Conservation (phyloP, 37 sponge, comb jelly and placozoan species). For the Cladorhizidae sp. region DNA sequence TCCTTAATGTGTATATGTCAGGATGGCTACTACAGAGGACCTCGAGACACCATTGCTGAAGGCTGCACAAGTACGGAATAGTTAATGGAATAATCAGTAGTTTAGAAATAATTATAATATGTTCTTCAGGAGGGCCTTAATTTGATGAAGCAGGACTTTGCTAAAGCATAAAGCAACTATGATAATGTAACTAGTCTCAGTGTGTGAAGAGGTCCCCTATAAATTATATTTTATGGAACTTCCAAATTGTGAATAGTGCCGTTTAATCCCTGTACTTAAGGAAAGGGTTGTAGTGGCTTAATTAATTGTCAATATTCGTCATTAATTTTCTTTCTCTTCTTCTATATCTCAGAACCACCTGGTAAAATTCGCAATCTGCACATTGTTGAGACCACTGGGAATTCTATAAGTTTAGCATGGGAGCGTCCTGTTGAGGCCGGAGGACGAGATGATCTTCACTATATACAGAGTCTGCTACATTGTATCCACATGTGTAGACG, state of each 20-base stretch:
- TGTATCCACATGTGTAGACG: background rate
- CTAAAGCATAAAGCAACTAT: no score
- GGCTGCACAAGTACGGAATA: conserved; percentile 3
- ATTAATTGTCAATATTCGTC: no score
- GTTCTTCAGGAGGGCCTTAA: no score
- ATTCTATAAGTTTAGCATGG: background rate
- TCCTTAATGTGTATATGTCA: background rate
- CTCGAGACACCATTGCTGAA: background rate
- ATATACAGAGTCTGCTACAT: background rate
- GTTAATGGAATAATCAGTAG: background rate
- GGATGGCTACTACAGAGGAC: background rate
- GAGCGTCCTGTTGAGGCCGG: background rate
- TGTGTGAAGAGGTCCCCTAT: no score
- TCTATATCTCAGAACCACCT: background rate
- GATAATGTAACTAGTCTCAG: no score
- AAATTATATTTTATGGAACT: no score
- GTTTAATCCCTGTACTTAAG: no score
- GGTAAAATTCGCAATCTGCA: background rate
- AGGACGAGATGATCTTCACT: background rate
- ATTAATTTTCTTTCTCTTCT: background rate
- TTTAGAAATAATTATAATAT: no score
- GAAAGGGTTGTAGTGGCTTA: no score
- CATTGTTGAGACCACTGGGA: background rate
- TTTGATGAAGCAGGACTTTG: no score
- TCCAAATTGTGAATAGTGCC: no score